Percentiles rank a stretch among this genome's conserved stretches.
Conservation (phyloP, 2,797 vertebrate genomes). For the Chelonia mydas region DNA sequence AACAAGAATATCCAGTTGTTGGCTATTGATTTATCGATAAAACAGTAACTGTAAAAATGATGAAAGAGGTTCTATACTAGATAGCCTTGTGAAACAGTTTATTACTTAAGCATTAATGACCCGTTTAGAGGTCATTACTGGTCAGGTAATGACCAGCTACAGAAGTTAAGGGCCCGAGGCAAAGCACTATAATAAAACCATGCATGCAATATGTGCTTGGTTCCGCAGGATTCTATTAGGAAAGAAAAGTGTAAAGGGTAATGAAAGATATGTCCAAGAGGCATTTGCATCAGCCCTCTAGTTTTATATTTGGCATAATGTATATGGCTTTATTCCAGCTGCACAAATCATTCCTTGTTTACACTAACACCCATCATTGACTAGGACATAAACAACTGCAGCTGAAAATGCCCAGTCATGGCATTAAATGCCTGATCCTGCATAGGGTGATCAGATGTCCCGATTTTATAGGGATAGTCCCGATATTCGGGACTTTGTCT, state of each 20-base stretch:
- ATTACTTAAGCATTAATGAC: conserved; percentile 79
- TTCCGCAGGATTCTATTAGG: conserved; percentile 69
- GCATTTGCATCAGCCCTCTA: conserved; percentile 68
- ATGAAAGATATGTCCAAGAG: conserved; percentile 73
- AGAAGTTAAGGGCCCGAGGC: conserved; percentile 75
- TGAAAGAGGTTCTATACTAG: conserved; percentile 64
- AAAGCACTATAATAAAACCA: conserved; percentile 73
- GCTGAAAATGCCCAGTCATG: conserved; percentile 8
- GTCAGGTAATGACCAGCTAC: conserved; percentile 77
- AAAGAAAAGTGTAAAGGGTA: conserved; percentile 59
- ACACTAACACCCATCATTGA: conserved; percentile 31
- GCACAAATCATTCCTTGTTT: conserved; percentile 73
- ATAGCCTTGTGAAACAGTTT: conserved; percentile 75
- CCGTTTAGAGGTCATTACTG: conserved; percentile 78
- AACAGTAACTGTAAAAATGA: conserved; percentile 78
- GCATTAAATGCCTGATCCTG: background rate
- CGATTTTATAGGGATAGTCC: too few relatives aligned
- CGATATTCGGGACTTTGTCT: too few relatives aligned
- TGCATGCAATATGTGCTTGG: conserved; percentile 60
- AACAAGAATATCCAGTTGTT: conserved; percentile 64
- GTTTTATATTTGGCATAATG: conserved; percentile 70
- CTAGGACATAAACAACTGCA: conserved; percentile 42
- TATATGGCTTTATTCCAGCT: conserved; percentile 44
- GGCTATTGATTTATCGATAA: conserved; percentile 75
- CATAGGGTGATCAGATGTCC: too few relatives aligned